Conservation (phyloP, 2,888 invertebrate species). For the Cordylochernes scorpioides region DNA sequence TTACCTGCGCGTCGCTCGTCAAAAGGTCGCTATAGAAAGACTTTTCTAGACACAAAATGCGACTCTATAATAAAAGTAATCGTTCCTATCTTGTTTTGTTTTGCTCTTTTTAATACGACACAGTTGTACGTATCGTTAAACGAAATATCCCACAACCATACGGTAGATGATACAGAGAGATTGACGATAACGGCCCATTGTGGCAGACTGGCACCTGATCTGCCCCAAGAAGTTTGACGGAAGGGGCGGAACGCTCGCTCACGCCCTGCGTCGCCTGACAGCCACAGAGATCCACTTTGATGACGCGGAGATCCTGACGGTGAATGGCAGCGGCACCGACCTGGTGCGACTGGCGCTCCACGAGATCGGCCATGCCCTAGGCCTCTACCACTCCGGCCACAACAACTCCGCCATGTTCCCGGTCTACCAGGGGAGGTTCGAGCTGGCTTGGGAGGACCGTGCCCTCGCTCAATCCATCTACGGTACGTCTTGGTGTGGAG, state of each 20-base stretch:
- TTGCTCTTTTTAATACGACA: too few species aligned
- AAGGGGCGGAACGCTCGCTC: slow-evolving; percentile 23
- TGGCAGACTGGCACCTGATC: slow-evolving; percentile 20
- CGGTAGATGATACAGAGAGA: too few species aligned
- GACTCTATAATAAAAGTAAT: too few species aligned
- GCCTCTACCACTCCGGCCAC: slow-evolving; percentile 20
- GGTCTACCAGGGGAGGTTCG: slow-evolving; percentile 21
- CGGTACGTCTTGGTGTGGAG: slow-evolving; percentile 18
- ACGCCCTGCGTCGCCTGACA: slow-evolving; percentile 18
- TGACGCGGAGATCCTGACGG: slow-evolving; percentile 21
- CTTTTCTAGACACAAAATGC: too few species aligned
- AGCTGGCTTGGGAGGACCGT: slow-evolving; percentile 21
- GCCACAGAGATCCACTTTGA: slow-evolving; percentile 24
- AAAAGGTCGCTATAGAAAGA: too few species aligned
- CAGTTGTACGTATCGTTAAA: too few species aligned
- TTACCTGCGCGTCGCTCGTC: too few species aligned
- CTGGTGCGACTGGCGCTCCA: slow-evolving; percentile 22
- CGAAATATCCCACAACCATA: too few species aligned
- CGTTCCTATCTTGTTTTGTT: too few species aligned
- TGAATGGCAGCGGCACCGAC: slow-evolving; percentile 16
- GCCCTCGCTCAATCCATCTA: slow-evolving; percentile 21
- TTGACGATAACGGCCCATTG: background rate
- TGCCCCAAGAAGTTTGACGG: slow-evolving; percentile 23
- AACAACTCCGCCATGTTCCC: slow-evolving; percentile 24
- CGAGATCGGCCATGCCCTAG: slow-evolving; percentile 24